Evolutionary conservation across 2,888 invertebrate species (phyloP).

Genomic region (Nephrotoma guestfalica): DNA sequence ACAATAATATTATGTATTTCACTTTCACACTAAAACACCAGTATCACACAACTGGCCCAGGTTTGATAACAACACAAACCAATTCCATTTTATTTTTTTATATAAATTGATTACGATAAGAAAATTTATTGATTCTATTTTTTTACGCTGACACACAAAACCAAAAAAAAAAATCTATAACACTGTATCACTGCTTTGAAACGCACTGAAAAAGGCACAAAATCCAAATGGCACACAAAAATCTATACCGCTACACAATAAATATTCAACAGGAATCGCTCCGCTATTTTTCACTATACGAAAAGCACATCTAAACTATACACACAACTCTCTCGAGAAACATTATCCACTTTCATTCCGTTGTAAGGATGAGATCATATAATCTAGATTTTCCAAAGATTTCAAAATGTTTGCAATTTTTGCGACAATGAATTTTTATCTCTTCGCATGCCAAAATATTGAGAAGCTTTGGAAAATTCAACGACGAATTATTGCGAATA

Average conservation of each 20-base stretch:
- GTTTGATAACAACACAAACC: not conserved
- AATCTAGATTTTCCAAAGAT: not conserved
- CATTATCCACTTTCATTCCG: not conserved
- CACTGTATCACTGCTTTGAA: not conserved
- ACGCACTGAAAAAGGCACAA: not conserved
- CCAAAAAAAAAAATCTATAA: not conserved
- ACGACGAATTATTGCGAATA: not conserved
- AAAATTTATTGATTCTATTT: not conserved
- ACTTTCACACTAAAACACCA: not conserved
- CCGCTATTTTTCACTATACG: not conserved
- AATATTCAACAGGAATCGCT: not conserved
- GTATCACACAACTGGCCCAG: not conserved
- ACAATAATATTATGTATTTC: not conserved
- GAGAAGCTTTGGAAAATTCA: not conserved
- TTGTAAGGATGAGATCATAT: not conserved
- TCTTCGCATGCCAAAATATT: not conserved
- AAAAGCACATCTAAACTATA: not conserved
- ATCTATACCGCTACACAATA: not conserved
- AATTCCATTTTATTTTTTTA: slow-evolving; percentile 5
- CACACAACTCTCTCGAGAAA: not conserved
- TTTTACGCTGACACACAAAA: not conserved
- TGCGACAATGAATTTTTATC: not conserved
- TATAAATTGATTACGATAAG: not conserved
- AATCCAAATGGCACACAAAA: not conserved
- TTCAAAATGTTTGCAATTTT: not conserved